Evolutionary conservation across 2,888 invertebrate genomes (phyloP).

Genomic region (Drosophila conformis): DNA sequence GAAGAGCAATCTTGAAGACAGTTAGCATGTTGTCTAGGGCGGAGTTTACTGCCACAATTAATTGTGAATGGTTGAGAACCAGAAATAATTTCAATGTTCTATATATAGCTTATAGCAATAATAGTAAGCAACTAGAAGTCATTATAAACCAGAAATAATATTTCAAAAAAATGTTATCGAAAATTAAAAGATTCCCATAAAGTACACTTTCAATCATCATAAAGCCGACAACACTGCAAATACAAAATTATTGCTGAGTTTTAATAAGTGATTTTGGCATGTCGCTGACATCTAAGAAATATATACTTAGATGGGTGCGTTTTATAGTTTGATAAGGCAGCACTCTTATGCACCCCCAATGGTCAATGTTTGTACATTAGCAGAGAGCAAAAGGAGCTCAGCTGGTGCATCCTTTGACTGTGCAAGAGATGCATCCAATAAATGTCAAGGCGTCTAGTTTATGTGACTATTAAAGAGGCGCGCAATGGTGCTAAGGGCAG

Average conservation of each 20-base stretch:
- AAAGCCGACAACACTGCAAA: background rate
- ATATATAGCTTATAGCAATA: background rate
- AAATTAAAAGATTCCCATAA: background rate
- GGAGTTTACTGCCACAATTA: slow-evolving; percentile 34
- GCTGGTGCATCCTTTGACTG: slow-evolving; percentile 1
- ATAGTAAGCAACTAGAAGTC: background rate
- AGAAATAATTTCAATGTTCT: background rate
- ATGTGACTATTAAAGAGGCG: slow-evolving; percentile 58
- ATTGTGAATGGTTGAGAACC: background rate
- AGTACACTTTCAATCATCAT: background rate
- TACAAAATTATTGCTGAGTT: background rate
- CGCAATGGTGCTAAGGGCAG: slow-evolving; percentile 28
- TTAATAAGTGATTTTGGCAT: slow-evolving; percentile 8
- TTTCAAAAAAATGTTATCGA: background rate
- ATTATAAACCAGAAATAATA: background rate
- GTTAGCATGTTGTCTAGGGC: slow-evolving; percentile 17
- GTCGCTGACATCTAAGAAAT: slow-evolving; percentile 35
- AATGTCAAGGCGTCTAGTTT: slow-evolving; percentile 61
- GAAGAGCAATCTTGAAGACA: slow-evolving; percentile 25
- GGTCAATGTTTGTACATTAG: slow-evolving; percentile 5
- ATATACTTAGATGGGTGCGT: slow-evolving; percentile 18
- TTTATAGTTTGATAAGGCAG: slow-evolving; percentile 39
- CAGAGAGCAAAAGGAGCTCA: background rate
- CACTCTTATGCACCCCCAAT: slow-evolving; percentile 24
- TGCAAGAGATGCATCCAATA: slow-evolving; percentile 40